phyloP scores from a whole-genome alignment of 2,797 vertebrate species.

The Microcaecilia unicolor region DNA sequence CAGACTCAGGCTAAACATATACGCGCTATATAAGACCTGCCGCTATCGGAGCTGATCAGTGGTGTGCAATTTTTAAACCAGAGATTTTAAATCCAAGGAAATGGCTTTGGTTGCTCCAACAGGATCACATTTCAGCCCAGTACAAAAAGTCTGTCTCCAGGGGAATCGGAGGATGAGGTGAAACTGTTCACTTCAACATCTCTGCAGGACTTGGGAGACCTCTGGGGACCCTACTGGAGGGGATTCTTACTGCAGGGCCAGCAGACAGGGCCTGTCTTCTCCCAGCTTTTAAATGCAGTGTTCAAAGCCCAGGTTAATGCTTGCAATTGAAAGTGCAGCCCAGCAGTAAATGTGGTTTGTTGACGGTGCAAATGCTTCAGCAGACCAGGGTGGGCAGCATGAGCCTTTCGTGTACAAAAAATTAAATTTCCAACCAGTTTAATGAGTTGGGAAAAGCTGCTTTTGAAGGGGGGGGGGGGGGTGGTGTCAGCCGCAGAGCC shows the following conservation, averaged over 20 bases:
- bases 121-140: too few species aligned
- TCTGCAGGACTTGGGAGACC: too few species aligned
- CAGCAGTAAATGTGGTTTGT: slow-evolving; percentile 62
- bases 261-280: not conserved
- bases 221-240: not conserved
- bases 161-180: too few species aligned
- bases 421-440: slow-evolving; percentile 69
- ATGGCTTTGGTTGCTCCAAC: too few species aligned
- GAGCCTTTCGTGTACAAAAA: too few species aligned
- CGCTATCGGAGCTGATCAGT: too few species aligned
- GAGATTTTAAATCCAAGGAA: too few species aligned
- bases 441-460: slow-evolving; percentile 66
- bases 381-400: slow-evolving; percentile 34
- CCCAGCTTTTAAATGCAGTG: slow-evolving; percentile 19
- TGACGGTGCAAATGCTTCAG: slow-evolving; percentile 56
- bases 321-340: slow-evolving; percentile 58
- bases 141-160: too few species aligned
- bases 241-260: not conserved
- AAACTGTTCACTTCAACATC: too few species aligned
- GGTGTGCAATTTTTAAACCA: too few species aligned
- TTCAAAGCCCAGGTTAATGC: slow-evolving; percentile 64
- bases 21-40: too few species aligned
- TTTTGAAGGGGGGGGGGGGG: slow-evolving; percentile 35
- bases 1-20: too few species aligned
- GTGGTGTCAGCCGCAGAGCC: not conserved